phyloP scores from a whole-genome alignment of 2,113 vertebrate genomes.

The Carollia perspicillata region DNA sequence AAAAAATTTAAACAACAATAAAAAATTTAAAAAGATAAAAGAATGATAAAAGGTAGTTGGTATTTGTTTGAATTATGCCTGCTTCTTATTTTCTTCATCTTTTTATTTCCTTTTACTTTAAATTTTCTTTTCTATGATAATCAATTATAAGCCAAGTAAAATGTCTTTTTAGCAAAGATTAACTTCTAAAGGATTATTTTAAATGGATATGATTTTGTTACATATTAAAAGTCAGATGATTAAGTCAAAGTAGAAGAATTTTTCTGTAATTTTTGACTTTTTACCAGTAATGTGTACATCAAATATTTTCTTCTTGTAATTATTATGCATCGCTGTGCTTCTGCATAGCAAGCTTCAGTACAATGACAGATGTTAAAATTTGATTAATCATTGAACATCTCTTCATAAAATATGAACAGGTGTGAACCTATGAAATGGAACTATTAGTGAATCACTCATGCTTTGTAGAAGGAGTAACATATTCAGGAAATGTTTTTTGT shows the following conservation, averaged over 20 bases:
- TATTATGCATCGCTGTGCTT: background rate
- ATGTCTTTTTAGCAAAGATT: background rate
- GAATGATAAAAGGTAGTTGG: background rate
- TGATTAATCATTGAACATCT: slow-evolving; percentile 32
- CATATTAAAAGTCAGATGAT: background rate
- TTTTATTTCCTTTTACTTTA: background rate
- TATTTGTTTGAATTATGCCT: background rate
- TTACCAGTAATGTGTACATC: background rate
- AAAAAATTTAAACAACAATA: too few species aligned
- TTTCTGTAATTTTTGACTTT: background rate
- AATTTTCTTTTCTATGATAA: background rate
- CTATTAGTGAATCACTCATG: background rate
- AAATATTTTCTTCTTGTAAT: background rate
- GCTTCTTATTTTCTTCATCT: background rate
- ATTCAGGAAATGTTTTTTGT: background rate
- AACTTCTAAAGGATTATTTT: background rate
- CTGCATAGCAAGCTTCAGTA: background rate
- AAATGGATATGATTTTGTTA: background rate
- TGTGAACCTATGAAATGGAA: background rate
- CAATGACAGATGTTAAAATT: slow-evolving; percentile 7
- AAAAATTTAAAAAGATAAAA: too few species aligned
- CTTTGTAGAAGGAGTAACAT: slow-evolving; percentile 5
- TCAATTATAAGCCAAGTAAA: background rate
- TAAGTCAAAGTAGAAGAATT: background rate
- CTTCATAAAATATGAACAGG: slow-evolving; percentile 36